phyloP scores from a whole-genome alignment of 2,113 vertebrate species.

The Poeciliopsis prolifica region DNA sequence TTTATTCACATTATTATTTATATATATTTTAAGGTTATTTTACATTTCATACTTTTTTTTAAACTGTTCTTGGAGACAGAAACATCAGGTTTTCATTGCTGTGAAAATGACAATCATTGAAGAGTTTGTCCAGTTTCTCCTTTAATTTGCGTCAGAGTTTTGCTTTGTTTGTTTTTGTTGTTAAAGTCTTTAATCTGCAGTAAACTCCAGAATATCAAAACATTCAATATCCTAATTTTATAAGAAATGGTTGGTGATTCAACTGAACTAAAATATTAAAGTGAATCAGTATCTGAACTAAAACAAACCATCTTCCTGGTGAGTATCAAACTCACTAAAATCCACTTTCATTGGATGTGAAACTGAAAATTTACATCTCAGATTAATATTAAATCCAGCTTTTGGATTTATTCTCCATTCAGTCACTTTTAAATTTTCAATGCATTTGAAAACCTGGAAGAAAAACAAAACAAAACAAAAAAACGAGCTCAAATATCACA shows the following conservation, averaged over 20 bases:
- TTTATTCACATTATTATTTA: no score
- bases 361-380: neutral
- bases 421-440: neutral
- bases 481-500: constrained; percentile 62
- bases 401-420: neutral
- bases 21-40: no score
- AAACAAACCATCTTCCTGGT: no score
- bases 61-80: no score
- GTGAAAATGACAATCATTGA: neutral
- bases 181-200: neutral
- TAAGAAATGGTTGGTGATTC: neutral
- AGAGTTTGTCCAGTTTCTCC: neutral
- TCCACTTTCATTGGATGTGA: no score
- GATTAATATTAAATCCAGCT: no score
- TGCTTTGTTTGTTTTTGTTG: neutral
- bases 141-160: neutral
- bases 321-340: no score
- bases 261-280: no score
- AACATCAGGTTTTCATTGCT: no score
- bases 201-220: no score
- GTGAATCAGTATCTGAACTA: no score
- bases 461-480: neutral
- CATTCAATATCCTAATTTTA: neutral
- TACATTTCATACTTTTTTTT: no score
- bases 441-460: neutral